Evolutionary conservation across 2,888 invertebrate genomes (phyloP).

Genomic region (Drosophila hawaiiensis): DNA sequence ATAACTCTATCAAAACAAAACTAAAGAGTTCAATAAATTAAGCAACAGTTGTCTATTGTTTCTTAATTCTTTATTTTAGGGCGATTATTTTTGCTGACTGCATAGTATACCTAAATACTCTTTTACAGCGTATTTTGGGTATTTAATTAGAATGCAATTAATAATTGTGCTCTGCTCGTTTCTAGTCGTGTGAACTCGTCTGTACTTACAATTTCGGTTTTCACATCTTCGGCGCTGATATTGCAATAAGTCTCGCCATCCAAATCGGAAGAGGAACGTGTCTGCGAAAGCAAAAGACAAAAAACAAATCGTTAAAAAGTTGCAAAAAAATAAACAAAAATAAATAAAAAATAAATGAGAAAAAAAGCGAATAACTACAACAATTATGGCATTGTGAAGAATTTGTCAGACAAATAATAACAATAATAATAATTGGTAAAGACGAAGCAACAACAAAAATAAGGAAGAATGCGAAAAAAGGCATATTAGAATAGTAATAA

Average conservation of each 20-base stretch:
- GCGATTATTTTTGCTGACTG: too few relatives aligned
- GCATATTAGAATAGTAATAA: constrained; percentile 76
- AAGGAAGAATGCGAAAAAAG: constrained; percentile 33
- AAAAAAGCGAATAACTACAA: constrained; percentile 40
- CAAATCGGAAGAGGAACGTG: constrained; percentile 80
- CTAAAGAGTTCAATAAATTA: too few relatives aligned
- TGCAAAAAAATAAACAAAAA: constrained; percentile 21
- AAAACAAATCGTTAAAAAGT: constrained; percentile 49
- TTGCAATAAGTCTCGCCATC: constrained; percentile 80
- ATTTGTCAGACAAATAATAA: constrained; percentile 70
- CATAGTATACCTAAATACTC: too few relatives aligned
- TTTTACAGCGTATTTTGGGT: constrained; percentile 1
- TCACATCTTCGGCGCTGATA: constrained; percentile 84
- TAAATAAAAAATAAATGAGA: constrained; percentile 16
- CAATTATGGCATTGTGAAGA: constrained; percentile 60
- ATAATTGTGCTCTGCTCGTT: constrained; percentile 14
- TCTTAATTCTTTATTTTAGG: too few relatives aligned
- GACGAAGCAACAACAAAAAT: constrained; percentile 28
- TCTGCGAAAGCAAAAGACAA: constrained; percentile 61
- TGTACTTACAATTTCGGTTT: constrained; percentile 84
- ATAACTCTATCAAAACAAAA: too few relatives aligned
- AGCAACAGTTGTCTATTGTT: too few relatives aligned
- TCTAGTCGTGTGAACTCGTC: background rate
- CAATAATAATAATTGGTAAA: constrained; percentile 48
- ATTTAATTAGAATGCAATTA: constrained; percentile 52